Conservation (phyloP, 1,140 invertebrate genomes). For the Acromyrmex echinatior region DNA sequence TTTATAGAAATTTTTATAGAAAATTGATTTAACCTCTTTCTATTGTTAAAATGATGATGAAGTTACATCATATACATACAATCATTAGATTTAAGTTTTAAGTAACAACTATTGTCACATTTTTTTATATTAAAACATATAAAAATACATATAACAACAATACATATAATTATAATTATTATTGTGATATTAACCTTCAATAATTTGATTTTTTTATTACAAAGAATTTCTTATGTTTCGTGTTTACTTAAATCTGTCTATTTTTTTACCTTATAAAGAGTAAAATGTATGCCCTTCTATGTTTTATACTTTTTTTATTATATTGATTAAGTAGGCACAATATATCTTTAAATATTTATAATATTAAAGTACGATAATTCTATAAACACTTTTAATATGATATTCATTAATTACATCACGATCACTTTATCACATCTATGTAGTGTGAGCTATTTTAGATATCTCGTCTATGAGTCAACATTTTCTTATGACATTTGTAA, state of each 20-base stretch:
- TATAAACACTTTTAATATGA: constrained; percentile 2
- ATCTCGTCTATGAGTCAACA: constrained; percentile 26
- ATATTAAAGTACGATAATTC: neutral
- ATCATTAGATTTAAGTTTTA: constrained; percentile 13
- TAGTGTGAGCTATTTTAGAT: neutral
- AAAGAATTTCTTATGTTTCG: neutral
- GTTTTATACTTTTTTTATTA: neutral
- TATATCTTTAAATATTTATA: neutral
- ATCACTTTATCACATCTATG: neutral
- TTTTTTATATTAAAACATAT: too few relatives aligned
- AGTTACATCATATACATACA: neutral
- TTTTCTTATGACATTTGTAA: neutral
- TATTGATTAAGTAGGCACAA: neutral
- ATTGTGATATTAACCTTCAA: neutral
- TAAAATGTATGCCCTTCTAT: neutral
- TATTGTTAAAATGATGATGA: neutral
- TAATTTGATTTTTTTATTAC: constrained; percentile 1
- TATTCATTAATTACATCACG: neutral
- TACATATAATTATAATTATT: neutral
- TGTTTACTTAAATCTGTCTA: neutral
- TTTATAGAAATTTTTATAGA: neutral
- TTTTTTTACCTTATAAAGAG: neutral
- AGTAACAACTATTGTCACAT: neutral
- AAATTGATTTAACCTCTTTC: neutral
- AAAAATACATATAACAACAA: too few relatives aligned